Evolutionary conservation across 2,888 invertebrate genomes (phyloP).

Genomic region (Agrochola lychnidis): DNA sequence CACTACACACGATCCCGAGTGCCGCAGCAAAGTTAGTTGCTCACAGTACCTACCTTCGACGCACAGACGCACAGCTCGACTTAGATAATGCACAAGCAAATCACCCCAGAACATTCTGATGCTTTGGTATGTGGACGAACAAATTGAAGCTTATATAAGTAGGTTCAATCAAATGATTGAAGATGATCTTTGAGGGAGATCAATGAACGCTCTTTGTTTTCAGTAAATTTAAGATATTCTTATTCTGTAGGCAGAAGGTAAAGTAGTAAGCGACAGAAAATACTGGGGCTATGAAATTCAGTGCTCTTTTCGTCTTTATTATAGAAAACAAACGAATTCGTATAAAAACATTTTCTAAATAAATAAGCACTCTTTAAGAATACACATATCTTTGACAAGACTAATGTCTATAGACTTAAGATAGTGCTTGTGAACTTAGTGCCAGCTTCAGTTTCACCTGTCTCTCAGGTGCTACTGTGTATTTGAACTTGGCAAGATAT

Average conservation of each 20-base stretch:
- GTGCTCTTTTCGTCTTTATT: neutral
- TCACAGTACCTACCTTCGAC: neutral
- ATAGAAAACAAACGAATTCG: neutral
- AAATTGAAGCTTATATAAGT: neutral
- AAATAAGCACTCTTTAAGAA: neutral
- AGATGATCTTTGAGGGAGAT: neutral
- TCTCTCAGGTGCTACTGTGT: neutral
- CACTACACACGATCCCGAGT: too few species aligned
- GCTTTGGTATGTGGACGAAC: neutral
- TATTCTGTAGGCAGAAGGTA: neutral
- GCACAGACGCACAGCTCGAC: neutral
- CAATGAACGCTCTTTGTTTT: neutral
- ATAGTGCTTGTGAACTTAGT: slow-evolving; percentile 14
- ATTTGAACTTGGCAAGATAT: neutral
- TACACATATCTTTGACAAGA: neutral
- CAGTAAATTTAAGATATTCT: neutral
- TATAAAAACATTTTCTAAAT: neutral
- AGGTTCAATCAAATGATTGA: slow-evolving; percentile 7
- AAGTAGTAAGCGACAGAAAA: neutral
- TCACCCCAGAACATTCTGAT: neutral
- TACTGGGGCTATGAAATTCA: neutral
- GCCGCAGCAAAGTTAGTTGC: too few species aligned
- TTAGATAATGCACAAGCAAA: slow-evolving; percentile 23
- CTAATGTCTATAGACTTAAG: slow-evolving; percentile 19
- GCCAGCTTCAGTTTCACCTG: slow-evolving; percentile 12